Base-by-base conservation (phyloP, 2,888 invertebrate genomes). In the Amiota minor region DNA sequence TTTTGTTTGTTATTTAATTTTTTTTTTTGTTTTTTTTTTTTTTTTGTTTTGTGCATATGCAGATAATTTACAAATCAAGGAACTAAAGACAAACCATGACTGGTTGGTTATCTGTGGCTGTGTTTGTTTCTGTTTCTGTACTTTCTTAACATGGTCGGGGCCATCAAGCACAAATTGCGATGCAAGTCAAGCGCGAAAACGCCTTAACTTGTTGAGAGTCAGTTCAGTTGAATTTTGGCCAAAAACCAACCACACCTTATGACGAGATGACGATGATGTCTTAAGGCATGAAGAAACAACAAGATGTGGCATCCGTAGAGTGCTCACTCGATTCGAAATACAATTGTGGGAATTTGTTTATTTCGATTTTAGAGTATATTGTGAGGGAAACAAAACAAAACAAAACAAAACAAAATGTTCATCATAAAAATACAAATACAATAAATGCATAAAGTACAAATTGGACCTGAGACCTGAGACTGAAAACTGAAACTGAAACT, bases 221-320 rank as follows among this genome's bases (percentile, higher is more conserved):
- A 16, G 35, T 35, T 35, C 35, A 59, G 9, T 59, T 20, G 18
- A 59, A n/a, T 20, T 59, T n/a, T 11, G 10, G 23, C 59, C 59
- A 59, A 59, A 59, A 59, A 59, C 35, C 35, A 35, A 35, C 59
- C 59, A 59, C 59, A 59, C 59, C 59, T 59, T 20, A 59, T 59
- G 59, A 59, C 59, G 59, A 59, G 11, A 35, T 18, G 59, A 11
- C 59, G 20, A 16, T 20, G 20, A 59, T 11, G 59, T 11, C 59
- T 16, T 4, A n/a, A 16, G 59, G 35, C 35, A n/a, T 16, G 20
- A n/a, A 59, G 59, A 16, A 53, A n/a, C 53, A 53, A 12, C 53
- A 53, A 53, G n/a, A 53, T 16, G 16, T 16, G 16, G 16, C 53
- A 53, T 16, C 53, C 12, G 16, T 14, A 53, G 9, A 16, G 53